These are phyloP conservation scores for rat (Rattus norvegicus) DNA, from an alignment of 2,113 vertebrate genomes.

Conservation along the genomic window GRCr8 NC_086036.1:32865501-32866000, in stretches of 20 bases:
- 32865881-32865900: background rate
- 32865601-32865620: background rate
- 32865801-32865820: background rate
- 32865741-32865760: too few relatives aligned
- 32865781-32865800: background rate
- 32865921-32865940: background rate
- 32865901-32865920: background rate
- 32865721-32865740: background rate
- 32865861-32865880: background rate
- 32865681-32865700: background rate
- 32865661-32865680: background rate
- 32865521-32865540: background rate
- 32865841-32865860: background rate
- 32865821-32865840: background rate
- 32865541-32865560: background rate
- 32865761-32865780: background rate
- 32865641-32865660: background rate
- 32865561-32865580: background rate
- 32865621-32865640: too few relatives aligned
- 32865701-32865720: background rate
- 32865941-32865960: constrained; percentile 30
- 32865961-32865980: constrained; percentile 11
- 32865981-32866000: constrained; percentile 38
- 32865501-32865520: background rate
- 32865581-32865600: background rate